Percentiles rank a stretch among this genome's conserved stretches.
These are phyloP conservation scores for Arctopsyche grandis DNA, from an alignment of 1,140 invertebrate species.

Conservation along the genomic window DNA sequence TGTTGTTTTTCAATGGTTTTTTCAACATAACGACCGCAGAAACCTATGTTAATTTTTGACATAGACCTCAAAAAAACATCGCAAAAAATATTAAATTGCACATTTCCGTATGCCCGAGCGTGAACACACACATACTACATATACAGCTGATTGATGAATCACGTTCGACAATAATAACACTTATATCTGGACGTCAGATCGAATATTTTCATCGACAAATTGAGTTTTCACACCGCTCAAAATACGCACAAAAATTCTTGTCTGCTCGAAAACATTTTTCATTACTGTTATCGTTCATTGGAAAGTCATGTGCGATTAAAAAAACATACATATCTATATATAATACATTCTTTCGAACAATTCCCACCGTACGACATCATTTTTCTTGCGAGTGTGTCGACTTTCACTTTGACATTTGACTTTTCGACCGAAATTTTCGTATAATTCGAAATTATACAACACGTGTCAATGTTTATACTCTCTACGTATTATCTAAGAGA, in stretches of 20 bases:
- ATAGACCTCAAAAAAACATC: background rate
- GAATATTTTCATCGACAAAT: too few species aligned
- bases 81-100: background rate
- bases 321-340: too few species aligned
- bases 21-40: background rate
- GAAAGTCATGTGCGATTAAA: slow-evolving; percentile 3
- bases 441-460: slow-evolving; percentile 20
- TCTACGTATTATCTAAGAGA: slow-evolving; percentile 19
- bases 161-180: background rate
- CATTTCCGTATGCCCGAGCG: slow-evolving; percentile 2
- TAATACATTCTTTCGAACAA: slow-evolving; percentile 11
- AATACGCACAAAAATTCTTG: too few species aligned
- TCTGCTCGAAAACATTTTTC: background rate
- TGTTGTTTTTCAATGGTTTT: background rate
- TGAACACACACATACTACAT: background rate
- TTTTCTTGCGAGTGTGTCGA: background rate
- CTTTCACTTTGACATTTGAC: slow-evolving; percentile 30
- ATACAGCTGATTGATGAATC: slow-evolving; percentile 19
- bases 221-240: too few species aligned
- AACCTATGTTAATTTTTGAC: background rate
- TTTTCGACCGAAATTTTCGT: slow-evolving; percentile 6
- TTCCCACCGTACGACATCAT: slow-evolving; percentile 8
- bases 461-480: slow-evolving; percentile 15
- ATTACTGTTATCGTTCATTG: background rate
- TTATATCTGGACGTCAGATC: too few species aligned